Base-by-base conservation (phyloP, 37 sponge, comb jelly and placozoan genomes). In the Aplysina aerophoba region DNA sequence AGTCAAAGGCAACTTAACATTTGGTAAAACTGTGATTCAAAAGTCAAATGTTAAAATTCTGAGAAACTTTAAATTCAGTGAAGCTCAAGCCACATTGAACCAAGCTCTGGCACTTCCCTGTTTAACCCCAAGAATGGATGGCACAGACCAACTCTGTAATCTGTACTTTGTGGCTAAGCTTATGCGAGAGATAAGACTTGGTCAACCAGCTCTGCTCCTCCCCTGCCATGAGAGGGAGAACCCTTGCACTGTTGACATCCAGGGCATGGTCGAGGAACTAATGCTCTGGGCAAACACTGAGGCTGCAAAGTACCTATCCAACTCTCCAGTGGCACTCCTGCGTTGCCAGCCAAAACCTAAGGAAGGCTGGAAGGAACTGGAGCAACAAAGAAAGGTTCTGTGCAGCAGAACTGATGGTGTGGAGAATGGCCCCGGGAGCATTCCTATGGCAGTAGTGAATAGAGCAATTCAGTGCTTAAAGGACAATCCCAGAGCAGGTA, bases 241-340 rank as follows among this genome's bases (percentile, higher is more conserved):
- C 12, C 28, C 71, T 17, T 34, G 35, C 34, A 35, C 28, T 34
- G 34, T 69, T 27, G 71, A 16, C 28, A 1, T 30, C 4, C 17
- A 35, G 27, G 16, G 83, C 31, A 22, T 93, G 53, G 63, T 90
- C 1, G 90, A 90, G 24, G 93, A 93, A 64, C 56, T 93, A 24
- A 93, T 90, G 88, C 85, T 93, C 24, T 93, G 88, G 88, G 90
- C 91, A 17, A 93, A 93, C 59, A 59, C 33, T 28, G 38, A 6
- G 20, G 81, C 87, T 54, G 93, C 90, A 20, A 33, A 82, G 24
- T 0, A 56, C 25, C 1, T 85, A 14, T 71, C 28, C 17, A 33
- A 28, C 4, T 69, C 35, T 34, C 25, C 83, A 19, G 35, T 33
- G 53, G 69, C 90, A 14, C 38, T 89, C 2, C 65, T 93, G 17